These are phyloP conservation scores for Centropristis striata DNA, from an alignment of 2,113 vertebrate species.

Conservation along the genomic window DNA sequence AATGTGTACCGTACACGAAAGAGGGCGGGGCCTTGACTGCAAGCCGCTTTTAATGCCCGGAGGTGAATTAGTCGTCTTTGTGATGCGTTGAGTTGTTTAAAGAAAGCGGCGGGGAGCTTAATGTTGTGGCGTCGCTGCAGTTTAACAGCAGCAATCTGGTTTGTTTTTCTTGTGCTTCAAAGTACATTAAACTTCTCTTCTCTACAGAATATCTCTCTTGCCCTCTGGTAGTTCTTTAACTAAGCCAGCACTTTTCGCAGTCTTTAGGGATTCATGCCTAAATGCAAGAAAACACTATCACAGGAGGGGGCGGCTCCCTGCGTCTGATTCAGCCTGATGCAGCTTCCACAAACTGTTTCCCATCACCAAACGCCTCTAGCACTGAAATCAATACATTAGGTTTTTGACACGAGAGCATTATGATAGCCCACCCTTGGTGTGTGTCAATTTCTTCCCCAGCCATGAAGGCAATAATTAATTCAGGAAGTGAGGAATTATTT, in stretches of 20 bases:
- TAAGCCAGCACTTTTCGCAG: constrained; percentile 46
- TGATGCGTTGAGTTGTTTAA: constrained; percentile 59
- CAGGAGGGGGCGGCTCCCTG: constrained; percentile 28
- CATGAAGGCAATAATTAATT: constrained; percentile 50
- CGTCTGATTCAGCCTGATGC: constrained; percentile 6
- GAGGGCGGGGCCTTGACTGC: constrained; percentile 37
- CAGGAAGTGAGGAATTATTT: constrained; percentile 60
- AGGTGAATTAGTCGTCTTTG: constrained; percentile 55
- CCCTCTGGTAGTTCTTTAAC: constrained; percentile 45
- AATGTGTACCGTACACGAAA: constrained; percentile 37
- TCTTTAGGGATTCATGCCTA: constrained; percentile 48
- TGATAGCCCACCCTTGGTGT: neutral
- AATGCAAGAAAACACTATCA: constrained; percentile 35
- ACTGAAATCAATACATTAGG: constrained; percentile 31
- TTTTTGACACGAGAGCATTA: constrained; percentile 29
- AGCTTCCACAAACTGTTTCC: constrained; percentile 34
- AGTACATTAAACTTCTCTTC: constrained; percentile 38
- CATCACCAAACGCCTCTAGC: constrained; percentile 42
- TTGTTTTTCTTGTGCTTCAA: constrained; percentile 47
- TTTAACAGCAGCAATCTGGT: constrained; percentile 47
- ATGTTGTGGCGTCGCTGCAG: constrained; percentile 12
- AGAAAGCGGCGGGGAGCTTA: constrained; percentile 39
- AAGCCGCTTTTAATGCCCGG: neutral
- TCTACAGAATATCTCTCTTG: neutral
- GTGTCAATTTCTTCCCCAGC: neutral